These are phyloP conservation scores for Hemistola chrysoprasaria DNA, from an alignment of 2,888 invertebrate genomes.

Conservation along the genomic window DNA sequence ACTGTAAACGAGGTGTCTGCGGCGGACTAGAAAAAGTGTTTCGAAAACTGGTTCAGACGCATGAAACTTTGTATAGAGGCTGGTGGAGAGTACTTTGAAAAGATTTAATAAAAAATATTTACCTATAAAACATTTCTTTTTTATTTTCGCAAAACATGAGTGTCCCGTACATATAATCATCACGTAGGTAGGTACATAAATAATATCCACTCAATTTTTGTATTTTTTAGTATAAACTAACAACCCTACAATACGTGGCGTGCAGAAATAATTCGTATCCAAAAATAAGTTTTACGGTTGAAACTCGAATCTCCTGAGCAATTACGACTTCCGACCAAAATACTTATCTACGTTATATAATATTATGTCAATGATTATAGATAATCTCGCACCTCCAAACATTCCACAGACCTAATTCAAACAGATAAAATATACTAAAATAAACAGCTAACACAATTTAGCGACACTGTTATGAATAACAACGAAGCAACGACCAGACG, in stretches of 20 bases:
- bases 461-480: conserved; percentile 15
- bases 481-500: conserved; percentile 5
- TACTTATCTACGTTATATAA: conserved; percentile 20
- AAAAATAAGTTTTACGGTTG: conserved; percentile 35
- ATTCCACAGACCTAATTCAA: conserved; percentile 24
- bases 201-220: no score
- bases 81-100: no score
- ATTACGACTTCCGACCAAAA: conserved; percentile 28
- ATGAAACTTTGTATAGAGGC: no score
- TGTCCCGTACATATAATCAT: no score
- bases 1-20: no score
- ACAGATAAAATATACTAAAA: conserved; percentile 18
- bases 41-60: no score
- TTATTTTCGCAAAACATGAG: no score
- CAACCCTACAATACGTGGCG: conserved; percentile 22
- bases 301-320: conserved; percentile 18
- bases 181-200: no score
- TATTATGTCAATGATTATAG: conserved; percentile 13
- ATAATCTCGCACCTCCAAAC: conserved; percentile 16
- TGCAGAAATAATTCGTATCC: conserved; percentile 32
- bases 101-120: no score
- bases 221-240: no score
- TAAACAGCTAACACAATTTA: conserved; percentile 16
- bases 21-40: no score
- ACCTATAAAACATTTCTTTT: no score